These are phyloP conservation scores for Gorilla gorilla DNA, from an alignment of 2,113 vertebrate species.

Conservation along the genomic window DNA sequence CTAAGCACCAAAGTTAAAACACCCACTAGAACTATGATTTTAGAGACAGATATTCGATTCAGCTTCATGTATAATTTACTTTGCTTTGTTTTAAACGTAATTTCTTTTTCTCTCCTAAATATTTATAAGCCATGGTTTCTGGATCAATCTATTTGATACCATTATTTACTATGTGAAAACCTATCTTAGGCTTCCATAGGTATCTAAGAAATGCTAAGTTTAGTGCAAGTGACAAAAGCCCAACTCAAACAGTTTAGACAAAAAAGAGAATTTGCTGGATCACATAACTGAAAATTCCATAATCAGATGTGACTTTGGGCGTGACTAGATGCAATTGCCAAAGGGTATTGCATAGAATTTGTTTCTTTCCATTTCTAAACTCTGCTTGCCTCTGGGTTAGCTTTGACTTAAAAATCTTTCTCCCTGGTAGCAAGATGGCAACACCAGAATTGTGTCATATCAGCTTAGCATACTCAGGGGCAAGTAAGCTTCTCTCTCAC, in stretches of 20 bases:
- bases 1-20: conserved; percentile 42
- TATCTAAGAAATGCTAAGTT: not conserved
- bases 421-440: conserved; percentile 24
- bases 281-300: not conserved
- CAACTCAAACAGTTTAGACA: not conserved
- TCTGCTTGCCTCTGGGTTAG: not conserved
- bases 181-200: not conserved
- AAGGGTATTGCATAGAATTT: not conserved
- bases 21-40: not conserved
- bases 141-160: not conserved
- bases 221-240: not conserved
- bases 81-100: conserved; percentile 22
- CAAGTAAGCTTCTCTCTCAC: conserved; percentile 1
- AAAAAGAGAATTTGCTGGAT: not conserved
- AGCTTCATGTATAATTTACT: not conserved
- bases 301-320: not conserved
- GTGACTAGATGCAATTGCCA: not conserved
- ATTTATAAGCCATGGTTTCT: not conserved
- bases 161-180: not conserved
- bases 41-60: conserved; percentile 17
- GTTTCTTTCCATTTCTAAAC: conserved; percentile 20
- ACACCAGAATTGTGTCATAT: not conserved
- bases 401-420: conserved; percentile 34
- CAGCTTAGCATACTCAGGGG: not conserved
- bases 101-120: conserved; percentile 30